Conservation (phyloP, 1,140 invertebrate species). For the Mercenaria mercenaria region DNA sequence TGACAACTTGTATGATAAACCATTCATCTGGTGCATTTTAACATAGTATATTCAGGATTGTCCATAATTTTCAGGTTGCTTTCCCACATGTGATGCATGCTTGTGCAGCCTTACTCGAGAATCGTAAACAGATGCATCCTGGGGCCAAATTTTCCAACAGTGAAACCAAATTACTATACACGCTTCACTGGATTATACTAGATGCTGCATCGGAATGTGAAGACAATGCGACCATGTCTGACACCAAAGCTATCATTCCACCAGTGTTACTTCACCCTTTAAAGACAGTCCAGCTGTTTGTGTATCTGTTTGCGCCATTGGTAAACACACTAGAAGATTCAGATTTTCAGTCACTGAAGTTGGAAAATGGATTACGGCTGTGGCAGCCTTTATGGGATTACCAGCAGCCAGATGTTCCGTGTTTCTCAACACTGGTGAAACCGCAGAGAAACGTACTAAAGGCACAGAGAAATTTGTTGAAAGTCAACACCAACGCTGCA, state of each 20-base stretch:
- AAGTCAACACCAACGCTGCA: constrained; percentile 84
- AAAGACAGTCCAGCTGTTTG: constrained; percentile 96
- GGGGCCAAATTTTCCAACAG: constrained; percentile 86
- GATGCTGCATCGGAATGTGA: constrained; percentile 99
- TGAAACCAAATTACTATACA: constrained; percentile 98
- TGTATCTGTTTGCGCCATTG: constrained; percentile 98
- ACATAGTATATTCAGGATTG: no score
- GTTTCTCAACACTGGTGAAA: constrained; percentile 97
- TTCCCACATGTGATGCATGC: constrained; percentile 94
- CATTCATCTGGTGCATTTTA: no score
- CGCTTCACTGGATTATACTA: constrained; percentile 98
- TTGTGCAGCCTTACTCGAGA: constrained; percentile 88
- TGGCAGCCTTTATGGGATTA: constrained; percentile 99
- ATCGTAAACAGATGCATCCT: constrained; percentile 75
- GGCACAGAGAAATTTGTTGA: constrained; percentile 82
- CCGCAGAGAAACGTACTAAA: constrained; percentile 86
- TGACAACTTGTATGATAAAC: no score
- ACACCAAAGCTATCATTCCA: background rate
- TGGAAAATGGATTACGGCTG: constrained; percentile 98
- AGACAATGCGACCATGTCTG: constrained; percentile 87
- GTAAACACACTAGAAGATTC: constrained; percentile 95
- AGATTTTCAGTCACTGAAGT: constrained; percentile 97
- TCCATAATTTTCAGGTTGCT: constrained; percentile 74
- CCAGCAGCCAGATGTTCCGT: constrained; percentile 95
- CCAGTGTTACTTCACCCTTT: constrained; percentile 94